These are phyloP conservation scores for Cephonodes hylas DNA, from an alignment of 2,888 invertebrate species.

Conservation along the genomic window DNA sequence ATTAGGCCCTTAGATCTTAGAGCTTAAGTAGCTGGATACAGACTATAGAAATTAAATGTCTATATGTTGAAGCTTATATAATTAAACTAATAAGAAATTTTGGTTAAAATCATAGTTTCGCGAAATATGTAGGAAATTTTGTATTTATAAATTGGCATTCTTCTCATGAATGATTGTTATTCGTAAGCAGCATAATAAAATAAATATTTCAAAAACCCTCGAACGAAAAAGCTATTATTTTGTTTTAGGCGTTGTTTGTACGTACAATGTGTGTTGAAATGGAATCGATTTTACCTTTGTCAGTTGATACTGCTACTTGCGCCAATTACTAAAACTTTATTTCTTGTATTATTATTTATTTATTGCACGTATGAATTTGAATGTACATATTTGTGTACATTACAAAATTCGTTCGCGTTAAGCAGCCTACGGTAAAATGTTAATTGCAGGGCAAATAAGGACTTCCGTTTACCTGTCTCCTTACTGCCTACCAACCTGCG, in stretches of 20 bases:
- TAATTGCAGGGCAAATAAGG: constrained; percentile 70
- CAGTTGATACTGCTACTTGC: background rate
- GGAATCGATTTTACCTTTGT: background rate
- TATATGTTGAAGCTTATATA: background rate
- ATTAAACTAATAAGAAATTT: background rate
- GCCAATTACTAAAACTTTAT: background rate
- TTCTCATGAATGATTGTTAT: too few relatives aligned
- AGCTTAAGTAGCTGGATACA: background rate
- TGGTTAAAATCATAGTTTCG: background rate
- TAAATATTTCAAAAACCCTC: too few relatives aligned
- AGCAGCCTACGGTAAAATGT: constrained; percentile 44
- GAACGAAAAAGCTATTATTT: too few relatives aligned
- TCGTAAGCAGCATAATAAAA: too few relatives aligned
- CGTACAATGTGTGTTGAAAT: too few relatives aligned
- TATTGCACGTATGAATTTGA: background rate
- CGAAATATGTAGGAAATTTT: background rate
- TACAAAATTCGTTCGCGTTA: background rate
- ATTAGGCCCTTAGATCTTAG: background rate
- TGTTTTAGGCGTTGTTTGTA: too few relatives aligned
- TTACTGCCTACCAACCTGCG: constrained; percentile 68
- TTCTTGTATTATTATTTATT: background rate
- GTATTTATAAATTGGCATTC: too few relatives aligned
- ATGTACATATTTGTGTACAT: background rate
- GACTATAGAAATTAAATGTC: background rate
- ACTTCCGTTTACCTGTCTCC: constrained; percentile 69